Base-by-base conservation (phyloP, 2,888 invertebrate genomes). In the Cephus nigrinus region DNA sequence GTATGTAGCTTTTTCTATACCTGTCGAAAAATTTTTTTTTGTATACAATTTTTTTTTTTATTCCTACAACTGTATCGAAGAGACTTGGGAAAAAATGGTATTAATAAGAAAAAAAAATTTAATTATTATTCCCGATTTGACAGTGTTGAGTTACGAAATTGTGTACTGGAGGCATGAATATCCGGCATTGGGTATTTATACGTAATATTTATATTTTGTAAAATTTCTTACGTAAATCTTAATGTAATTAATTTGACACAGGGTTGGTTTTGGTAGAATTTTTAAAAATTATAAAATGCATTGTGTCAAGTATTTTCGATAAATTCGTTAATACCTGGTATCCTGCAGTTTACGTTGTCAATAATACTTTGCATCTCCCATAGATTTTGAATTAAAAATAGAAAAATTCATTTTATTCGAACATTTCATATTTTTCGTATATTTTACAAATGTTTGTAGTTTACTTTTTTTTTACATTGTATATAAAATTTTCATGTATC, bases 1-100 rank as follows among this genome's bases (percentile, higher is more conserved):
- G 75, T 77, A 77, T 77, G 77, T 77, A 77, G 77, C 77, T 77
- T 77, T 77, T 31, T 40, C 74, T 74, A 23, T 23, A 55, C 9
- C 23, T 5, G 2, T 55, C 2, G 55, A 40, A 15, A 40, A 1
- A 40, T 15, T 1, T 5, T 36, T 36, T 34, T 34, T 35, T 35
- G 3, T 35, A 35, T 3, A 40, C 15, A 5, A 15, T 40, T 40
- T 40, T 4, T 40, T 15, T 5, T 55, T 1, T 23, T 15, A 4
- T 12, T 12, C 9, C 2, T 55, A 9, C 40, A 4, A 15, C 23
- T 2, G 9, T 9, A 55, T 55, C 55, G 23, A 23, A 1, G 5
- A 23, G 5, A 15, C 1, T 55, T 55, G 23, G 9, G 23, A 23
- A 55, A 15, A 55, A 40, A 4, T 15, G 2, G 5, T 15, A 40